Conservation (phyloP, 92 coral and sea anemone genomes). For the Actinostola sp. region DNA sequence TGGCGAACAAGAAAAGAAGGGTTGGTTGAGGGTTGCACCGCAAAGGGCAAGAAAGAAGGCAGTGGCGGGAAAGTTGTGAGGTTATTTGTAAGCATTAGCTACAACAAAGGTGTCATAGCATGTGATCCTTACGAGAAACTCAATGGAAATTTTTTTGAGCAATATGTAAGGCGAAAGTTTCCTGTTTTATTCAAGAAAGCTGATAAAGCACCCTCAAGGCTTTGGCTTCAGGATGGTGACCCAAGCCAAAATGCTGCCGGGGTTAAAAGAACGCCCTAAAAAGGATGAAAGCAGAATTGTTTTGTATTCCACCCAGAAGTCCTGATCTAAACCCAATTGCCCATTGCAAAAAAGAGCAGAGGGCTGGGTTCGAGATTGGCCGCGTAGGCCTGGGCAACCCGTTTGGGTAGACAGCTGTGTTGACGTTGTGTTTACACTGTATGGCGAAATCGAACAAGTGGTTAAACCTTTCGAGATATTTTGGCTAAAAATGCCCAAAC, state of each 20-base stretch:
- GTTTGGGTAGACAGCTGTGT: too few relatives aligned
- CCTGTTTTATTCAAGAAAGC: constrained; percentile 23
- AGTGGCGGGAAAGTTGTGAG: constrained; percentile 41
- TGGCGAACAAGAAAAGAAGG: constrained; percentile 51
- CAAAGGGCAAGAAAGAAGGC: constrained; percentile 51
- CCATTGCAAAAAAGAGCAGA: too few relatives aligned
- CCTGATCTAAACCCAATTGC: constrained; percentile 58
- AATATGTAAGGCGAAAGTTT: constrained; percentile 10
- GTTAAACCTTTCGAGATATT: too few relatives aligned
- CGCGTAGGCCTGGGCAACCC: too few relatives aligned
- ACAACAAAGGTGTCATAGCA: constrained; percentile 39
- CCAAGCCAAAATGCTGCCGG: constrained; percentile 46
- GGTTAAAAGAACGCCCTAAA: constrained; percentile 17
- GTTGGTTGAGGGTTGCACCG: constrained; percentile 40
- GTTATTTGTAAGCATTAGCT: constrained; percentile 24
- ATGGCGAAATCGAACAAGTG: too few relatives aligned
- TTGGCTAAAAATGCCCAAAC: constrained; percentile 18
- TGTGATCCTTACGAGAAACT: constrained; percentile 42
- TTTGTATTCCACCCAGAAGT: constrained; percentile 39
- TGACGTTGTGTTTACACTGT: too few relatives aligned
- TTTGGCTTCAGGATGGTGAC: constrained; percentile 52
- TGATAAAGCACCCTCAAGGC: constrained; percentile 20
- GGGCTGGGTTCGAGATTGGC: too few relatives aligned
- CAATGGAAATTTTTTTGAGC: constrained; percentile 31
- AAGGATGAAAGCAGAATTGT: constrained; percentile 10